Evolutionary conservation across 2,888 invertebrate species (phyloP), one percentile per base, ranked within the genome.

Genomic region (Schrankia costaestrigalis): DNA sequence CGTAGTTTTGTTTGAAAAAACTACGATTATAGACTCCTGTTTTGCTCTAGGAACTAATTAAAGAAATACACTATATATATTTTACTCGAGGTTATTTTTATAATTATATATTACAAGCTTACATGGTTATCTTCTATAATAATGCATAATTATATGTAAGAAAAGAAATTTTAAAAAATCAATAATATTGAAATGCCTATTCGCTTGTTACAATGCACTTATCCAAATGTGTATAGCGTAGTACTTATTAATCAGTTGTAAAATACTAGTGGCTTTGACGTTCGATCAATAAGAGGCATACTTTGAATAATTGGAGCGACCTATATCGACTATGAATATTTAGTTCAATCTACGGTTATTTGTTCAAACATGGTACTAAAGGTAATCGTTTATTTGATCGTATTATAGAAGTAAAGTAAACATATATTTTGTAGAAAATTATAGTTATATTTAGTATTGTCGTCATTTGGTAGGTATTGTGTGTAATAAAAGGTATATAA

Each of bases 291-390:
- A 44, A 26, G 13, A 32, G 42, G 40, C 57, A 46, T 31, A 29
- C 19, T 41, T 38, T 19, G 41, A 54, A 38, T 34, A 50, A 56
- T 51, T 37, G 31, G 8, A 30, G 19, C 33, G 48, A 45, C 48
- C 50, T 51, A 36, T 39, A 40, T 42, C 25, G 11, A 38, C 25
- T 37, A 47, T 53, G 32, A 43, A 63, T 53, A 58, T 50, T 23
- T n/a, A n/a, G 36, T 38, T 29, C 35, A 28, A 41, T 28, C 44
- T 28, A 52, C 43, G 54, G 38, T 31, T 46, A 48, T 56, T 57
- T 61, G 40, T 50, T 50, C 18, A 38, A 46, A 56, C 54, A 55
- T 50, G 37, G 29, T 48, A 11, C 43, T 41, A 57, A n/a, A 55
- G 63, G 58, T 64, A 66, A 26, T 26, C n/a, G 3, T 6, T 12